Evolutionary conservation across 1,140 invertebrate genomes (phyloP), one percentile per base, ranked within the genome.

Genomic region (Pentalonia nigronervosa): DNA sequence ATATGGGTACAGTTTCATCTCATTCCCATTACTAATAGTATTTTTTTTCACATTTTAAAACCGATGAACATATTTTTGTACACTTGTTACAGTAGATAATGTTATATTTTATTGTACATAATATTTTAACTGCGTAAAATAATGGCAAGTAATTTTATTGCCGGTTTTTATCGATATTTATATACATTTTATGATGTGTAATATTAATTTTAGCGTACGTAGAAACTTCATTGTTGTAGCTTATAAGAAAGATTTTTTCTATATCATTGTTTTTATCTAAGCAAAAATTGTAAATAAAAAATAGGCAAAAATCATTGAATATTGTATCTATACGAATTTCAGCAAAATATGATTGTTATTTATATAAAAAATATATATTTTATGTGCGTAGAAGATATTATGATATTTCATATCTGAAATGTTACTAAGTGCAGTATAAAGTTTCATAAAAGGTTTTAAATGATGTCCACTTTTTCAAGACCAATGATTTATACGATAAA

Each of bases 401-500:
- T 76, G 60, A 76, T 76, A 76, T 76, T 76, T 76, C 60, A 76
- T n/a, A 6, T 17, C 30, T 17, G 60, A 76, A 76, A 76, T 76
- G 60, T 76, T n/a, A 14, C 30, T 76, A 76, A 76, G 60, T 76
- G 60, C 60, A 76, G 60, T 76, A 76, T 76, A 76, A 76, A 76
- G 60, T 76, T 76, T 76, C 60, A 67, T 76, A 76, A 76, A 67
- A 76, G 60, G 60, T 76, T 76, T 76, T 76, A 76, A 76, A 76
- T n/a, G 60, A 76, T 76, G 60, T n/a, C 60, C 14, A n/a, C 11
- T 76, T 17, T n/a, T 76, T 76, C 60, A n/a, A 34, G 45, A 45
- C 86, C 86, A n/a, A 36, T 56, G 50, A 89, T 89, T 89, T 89
- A 89, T 56, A 36, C 87, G 88, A 53, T 41, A 36, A 34, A 89